Conservation (phyloP, 2,888 invertebrate species). For the Anthrax anthrax region DNA sequence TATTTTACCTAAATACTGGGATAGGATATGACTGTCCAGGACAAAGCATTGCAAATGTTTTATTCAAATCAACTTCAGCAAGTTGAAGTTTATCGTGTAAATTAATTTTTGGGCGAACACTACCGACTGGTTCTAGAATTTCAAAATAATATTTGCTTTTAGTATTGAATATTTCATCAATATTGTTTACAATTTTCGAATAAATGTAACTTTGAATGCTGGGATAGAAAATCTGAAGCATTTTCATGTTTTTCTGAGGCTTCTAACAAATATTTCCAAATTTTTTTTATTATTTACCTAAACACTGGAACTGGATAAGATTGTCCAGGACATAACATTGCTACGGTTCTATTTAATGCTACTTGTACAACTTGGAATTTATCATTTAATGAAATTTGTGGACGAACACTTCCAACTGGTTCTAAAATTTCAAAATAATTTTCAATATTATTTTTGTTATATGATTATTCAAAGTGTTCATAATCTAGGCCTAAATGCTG, state of each 20-base stretch:
- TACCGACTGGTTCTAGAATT: constrained; percentile 38
- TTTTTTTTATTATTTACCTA: constrained; percentile 43
- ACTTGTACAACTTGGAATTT: constrained; percentile 29
- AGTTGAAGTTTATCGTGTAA: constrained; percentile 47
- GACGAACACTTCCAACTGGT: constrained; percentile 45
- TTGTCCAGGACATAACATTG: constrained; percentile 58
- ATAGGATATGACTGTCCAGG: constrained; percentile 64
- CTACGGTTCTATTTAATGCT: constrained; percentile 29
- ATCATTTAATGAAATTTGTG: constrained; percentile 40
- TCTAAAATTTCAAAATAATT: constrained; percentile 24
- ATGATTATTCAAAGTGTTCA: too few species aligned
- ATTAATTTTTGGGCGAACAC: constrained; percentile 49
- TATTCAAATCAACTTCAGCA: constrained; percentile 36
- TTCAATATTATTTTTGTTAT: too few species aligned
- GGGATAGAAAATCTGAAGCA: background rate
- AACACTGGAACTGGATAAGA: constrained; percentile 58
- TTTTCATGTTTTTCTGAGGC: too few species aligned
- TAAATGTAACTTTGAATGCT: constrained; percentile 16
- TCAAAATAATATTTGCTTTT: background rate
- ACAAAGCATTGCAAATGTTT: constrained; percentile 49
- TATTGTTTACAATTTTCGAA: constrained; percentile 35
- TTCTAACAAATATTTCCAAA: too few species aligned
- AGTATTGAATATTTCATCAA: background rate
- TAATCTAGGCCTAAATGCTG: background rate
- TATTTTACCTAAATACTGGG: constrained; percentile 53